Percentiles rank a stretch among this genome's conserved stretches.
phyloP scores from a whole-genome alignment of 2,888 invertebrate genomes.

The Melipona bicolor region DNA sequence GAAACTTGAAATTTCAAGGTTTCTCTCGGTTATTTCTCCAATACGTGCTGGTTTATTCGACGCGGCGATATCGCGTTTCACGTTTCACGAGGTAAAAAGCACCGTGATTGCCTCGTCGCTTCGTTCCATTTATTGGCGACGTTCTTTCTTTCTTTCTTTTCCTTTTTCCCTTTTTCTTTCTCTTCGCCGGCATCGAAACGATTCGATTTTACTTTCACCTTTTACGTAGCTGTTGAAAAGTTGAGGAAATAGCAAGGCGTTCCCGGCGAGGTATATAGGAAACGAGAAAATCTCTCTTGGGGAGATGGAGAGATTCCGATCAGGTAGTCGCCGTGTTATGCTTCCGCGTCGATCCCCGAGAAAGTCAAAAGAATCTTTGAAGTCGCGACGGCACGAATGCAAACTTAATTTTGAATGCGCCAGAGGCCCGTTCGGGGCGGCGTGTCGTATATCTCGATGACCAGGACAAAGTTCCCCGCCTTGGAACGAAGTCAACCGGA shows the following conservation, averaged over 20 bases:
- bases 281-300: constrained; percentile 58
- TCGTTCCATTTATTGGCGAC: constrained; percentile 41
- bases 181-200: constrained; percentile 9
- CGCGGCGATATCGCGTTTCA: background rate
- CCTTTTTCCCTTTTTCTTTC: background rate
- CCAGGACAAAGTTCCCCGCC: background rate
- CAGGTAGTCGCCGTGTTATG: constrained; percentile 67
- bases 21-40: no score
- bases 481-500: background rate
- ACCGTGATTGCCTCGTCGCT: constrained; percentile 15
- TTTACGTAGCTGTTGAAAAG: constrained; percentile 16
- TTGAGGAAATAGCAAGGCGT: constrained; percentile 37
- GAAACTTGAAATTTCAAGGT: no score
- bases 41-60: background rate
- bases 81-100: background rate
- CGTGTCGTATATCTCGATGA: constrained; percentile 1
- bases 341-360: constrained; percentile 44
- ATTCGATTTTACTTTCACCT: constrained; percentile 45
- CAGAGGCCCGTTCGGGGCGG: background rate
- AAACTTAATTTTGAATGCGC: constrained; percentile 62
- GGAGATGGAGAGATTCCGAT: constrained; percentile 66
- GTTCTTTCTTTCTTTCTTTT: background rate
- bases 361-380: constrained; percentile 66
- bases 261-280: constrained; percentile 42
- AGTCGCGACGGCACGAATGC: constrained; percentile 46